Evolutionary conservation across 2,797 vertebrate genomes (phyloP), one percentile per base, ranked within the genome.

Genomic region (Oryzias sinensis): DNA sequence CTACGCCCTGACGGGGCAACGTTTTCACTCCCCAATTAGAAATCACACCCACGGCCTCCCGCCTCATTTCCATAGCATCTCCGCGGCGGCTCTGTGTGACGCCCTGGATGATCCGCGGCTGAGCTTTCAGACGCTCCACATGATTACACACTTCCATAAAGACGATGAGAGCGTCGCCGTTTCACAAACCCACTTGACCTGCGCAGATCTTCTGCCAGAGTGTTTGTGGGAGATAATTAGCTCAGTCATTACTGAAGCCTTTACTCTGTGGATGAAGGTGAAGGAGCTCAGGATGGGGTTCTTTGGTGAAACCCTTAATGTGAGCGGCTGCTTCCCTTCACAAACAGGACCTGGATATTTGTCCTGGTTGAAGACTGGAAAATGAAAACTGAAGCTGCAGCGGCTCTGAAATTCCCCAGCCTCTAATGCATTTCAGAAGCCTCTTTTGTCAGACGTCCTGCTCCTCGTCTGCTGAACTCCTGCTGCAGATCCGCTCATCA

Each of bases 1-100:
- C 75, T 68, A 47, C 64, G 65, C 62, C 71, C 74, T 81, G 62
- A 82, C 79, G 78, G 79, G 79, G 64, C 67, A 69, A 66, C 70
- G 51, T 77, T 81, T 74, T 75, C 68, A 56, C 71, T 47, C 79
- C 63, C 74, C 66, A 68, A 57, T 72, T 64, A 70, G 47, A 77
- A 53, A 56, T 78, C 3, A 11, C 66, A 52, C 53, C 74, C 70
- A 46, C 53, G 44, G 53, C 59, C 59, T 50, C 18, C 60, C 22
- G 42, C 50, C 70, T 76, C 43, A 64, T 80, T 80, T 68, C 72
- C 66, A 70, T 51, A 45, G 45, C 58, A 54, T 14, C 51, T 25
- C 65, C 7, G 4, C 41, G 33, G 44, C 29, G 17, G 13, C 33
- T 33, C 29, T 33, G 49, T 59, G 74, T 40, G 53, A 70, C 59